phyloP scores from a whole-genome alignment of 2,888 invertebrate genomes.

The Mamestra brassicae region DNA sequence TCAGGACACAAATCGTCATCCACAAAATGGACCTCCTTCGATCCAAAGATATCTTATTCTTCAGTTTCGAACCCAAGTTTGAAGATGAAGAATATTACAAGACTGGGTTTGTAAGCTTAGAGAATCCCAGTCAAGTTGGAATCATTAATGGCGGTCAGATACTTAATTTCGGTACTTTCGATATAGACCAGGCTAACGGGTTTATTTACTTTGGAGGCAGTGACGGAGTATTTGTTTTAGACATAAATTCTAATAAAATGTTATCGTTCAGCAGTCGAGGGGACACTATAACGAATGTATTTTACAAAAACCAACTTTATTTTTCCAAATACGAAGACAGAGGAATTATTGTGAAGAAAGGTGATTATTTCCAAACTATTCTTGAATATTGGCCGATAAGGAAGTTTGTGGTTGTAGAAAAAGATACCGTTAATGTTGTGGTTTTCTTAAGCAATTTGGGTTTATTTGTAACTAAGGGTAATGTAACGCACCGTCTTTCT shows the following conservation, averaged over 20 bases:
- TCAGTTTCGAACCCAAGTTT: conserved; percentile 82
- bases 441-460: conserved; percentile 79
- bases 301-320: conserved; percentile 81
- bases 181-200: conserved; percentile 81
- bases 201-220: conserved; percentile 83
- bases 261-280: conserved; percentile 80
- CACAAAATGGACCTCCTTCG: conserved; percentile 79
- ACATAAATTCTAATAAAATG: conserved; percentile 71
- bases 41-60: conserved; percentile 78
- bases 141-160: conserved; percentile 72
- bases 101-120: conserved; percentile 80
- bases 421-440: conserved; percentile 71
- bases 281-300: conserved; percentile 78
- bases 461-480: conserved; percentile 77
- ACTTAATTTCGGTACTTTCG: conserved; percentile 84
- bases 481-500: conserved; percentile 74
- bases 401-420: conserved; percentile 81
- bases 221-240: conserved; percentile 80
- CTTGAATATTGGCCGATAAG: conserved; percentile 76
- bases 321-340: conserved; percentile 76
- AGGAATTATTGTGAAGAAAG: conserved; percentile 80
- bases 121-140: conserved; percentile 68
- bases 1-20: conserved; percentile 80
- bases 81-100: conserved; percentile 83
- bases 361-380: conserved; percentile 75